Evolutionary conservation across 2,113 vertebrate genomes (phyloP), one percentile per base, ranked within the genome.

Genomic region (Sigmodon hispidus): DNA sequence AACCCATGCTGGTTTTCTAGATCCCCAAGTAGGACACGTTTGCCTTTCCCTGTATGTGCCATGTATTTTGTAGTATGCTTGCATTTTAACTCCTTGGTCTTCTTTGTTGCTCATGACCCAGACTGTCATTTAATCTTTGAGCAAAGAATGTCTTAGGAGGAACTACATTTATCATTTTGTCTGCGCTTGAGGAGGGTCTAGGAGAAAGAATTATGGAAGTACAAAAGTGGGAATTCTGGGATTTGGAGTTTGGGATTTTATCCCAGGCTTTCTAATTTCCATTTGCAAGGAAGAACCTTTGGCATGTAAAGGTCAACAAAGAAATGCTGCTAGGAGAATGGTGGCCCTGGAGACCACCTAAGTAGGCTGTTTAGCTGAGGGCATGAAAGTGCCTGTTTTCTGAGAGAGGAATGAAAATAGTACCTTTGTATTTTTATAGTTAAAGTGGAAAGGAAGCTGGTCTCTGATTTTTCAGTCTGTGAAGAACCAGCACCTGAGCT

Each of bases 371-470:
- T 55, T 65, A 67, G 40, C 80, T 63, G 34, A 91, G 21, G 81
- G 11, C 81, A 79, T 67, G 57, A 92, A 94, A 92, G 26, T n/a
- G 31, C 76, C 90, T 92, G 59, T 61, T 96, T 70, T 92, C 87
- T 79, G 43, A 11, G 31, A 94, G 22, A 86, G 34, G 65, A 75
- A 19, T 87, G 73, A 88, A 91, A 96, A 91, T n/a, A 90, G 50
- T 2, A 65, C 19, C 67, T 89, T 22, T n/a, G 36, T 87, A 72
- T 93, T 79, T 87, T 89, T 83, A 87, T 29, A 31, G 45, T 77
- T 92, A 57, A 86, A 93, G 90, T 83, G 50, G 26, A 85, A 94
- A 80, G 45, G 69, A 43, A 7, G 3, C 45, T 75, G 16, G 65
- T 36, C 19, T 83, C 59, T 59, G 57, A 48, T 87, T 67, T 73